Evolutionary conservation across 1,140 invertebrate genomes (phyloP), one percentile per base, ranked within the genome.

Genomic region (Drosophila subpulchrella): DNA sequence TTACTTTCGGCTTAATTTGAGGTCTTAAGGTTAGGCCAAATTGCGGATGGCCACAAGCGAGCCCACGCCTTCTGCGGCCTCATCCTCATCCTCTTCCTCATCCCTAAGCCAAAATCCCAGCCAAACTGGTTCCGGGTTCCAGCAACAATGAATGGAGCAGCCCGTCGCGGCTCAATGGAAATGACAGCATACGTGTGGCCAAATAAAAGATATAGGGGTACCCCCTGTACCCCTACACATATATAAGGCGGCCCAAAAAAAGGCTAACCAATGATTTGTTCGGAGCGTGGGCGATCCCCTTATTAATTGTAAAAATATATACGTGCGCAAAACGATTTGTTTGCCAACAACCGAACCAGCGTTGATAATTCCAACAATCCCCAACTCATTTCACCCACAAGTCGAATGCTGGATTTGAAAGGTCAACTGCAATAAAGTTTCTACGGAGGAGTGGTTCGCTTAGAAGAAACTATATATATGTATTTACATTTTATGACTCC

Each of bases 101-200:
- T 27, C 27, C 27, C 3, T 2, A 27, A 27, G 4, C 27, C 8
- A 17, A 42, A 17, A n/a, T n/a, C 24, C 24, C 30, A 15, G 10
- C 11, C 58, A 36, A 88, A 88, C 83, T 62, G 83, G 79, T 85
- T 88, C 73, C 27, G 41, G 55, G 73, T 34, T 34, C 38, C 41
- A 67, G 55, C 38, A 60, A 58, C 75, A 68, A 77, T 77, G 67
- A 85, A 77, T 75, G 65, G 20, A 76, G 70, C 38, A 61, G 44
- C 41, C 47, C 44, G 58, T 46, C 41, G 51, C 63, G 58, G 46
- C 51, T 66, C 58, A 78, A 78, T 78, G 62, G 53, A 56, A 82
- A 88, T 86, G 83, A 86, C 83, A 88, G 83, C 79, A 83, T 88
- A 79, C 83, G 82, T 86, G 82, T 88, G 82, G 67, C 66, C 62